phyloP scores from a whole-genome alignment of 2,113 vertebrate genomes.

The Antechinus flavipes region DNA sequence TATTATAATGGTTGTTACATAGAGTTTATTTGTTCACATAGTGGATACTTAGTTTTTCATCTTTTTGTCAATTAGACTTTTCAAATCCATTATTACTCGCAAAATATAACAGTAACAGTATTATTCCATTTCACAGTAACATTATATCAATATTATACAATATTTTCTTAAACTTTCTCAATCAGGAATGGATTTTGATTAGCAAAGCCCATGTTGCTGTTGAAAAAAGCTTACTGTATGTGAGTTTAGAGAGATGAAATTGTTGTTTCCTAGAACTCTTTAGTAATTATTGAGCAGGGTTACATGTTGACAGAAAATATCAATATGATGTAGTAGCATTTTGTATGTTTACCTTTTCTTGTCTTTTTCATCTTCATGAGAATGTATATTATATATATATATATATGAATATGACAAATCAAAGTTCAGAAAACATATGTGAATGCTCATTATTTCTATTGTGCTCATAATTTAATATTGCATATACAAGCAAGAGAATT shows the following conservation, averaged over 20 bases:
- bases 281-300: conserved; percentile 19
- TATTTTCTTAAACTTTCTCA: not conserved
- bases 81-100: too few relatives aligned
- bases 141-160: too few relatives aligned
- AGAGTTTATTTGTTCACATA: not conserved
- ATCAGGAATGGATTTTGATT: not conserved
- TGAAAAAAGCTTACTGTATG: conserved; percentile 4
- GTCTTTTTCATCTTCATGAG: not conserved
- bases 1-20: not conserved
- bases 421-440: not conserved
- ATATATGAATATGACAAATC: not conserved
- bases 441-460: not conserved
- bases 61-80: not conserved
- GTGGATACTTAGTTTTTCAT: not conserved
- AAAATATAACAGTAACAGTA: too few relatives aligned
- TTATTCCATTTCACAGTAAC: too few relatives aligned
- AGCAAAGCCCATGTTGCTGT: not conserved
- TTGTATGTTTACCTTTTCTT: not conserved
- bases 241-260: not conserved
- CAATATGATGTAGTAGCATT: conserved; percentile 35
- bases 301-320: conserved; percentile 37
- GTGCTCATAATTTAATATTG: too few relatives aligned
- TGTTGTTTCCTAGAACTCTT: not conserved
- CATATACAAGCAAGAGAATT: too few relatives aligned
- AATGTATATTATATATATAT: not conserved